These are phyloP conservation scores for Catostomus latipinnis DNA, from an alignment of 2,797 vertebrate genomes.

Conservation along the genomic window DNA sequence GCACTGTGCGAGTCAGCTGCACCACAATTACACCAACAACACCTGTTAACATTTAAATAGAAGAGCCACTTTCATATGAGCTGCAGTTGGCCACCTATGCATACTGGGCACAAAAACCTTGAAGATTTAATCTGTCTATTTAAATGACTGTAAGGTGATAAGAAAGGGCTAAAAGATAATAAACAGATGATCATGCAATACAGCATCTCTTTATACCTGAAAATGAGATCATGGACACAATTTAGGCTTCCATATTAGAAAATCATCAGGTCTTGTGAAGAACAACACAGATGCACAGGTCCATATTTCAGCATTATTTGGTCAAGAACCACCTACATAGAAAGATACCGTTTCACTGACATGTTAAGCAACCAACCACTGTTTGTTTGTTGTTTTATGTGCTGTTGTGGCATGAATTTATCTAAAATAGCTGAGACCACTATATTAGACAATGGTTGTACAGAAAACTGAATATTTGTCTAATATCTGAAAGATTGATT, in stretches of 20 bases:
- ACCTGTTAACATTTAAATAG: slow-evolving; percentile 32
- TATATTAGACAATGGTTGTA: too few relatives aligned
- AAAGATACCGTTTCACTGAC: too few relatives aligned
- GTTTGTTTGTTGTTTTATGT: too few relatives aligned
- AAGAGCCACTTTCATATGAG: not conserved
- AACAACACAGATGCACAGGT: not conserved
- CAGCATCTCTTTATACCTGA: not conserved
- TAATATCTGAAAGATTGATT: too few relatives aligned
- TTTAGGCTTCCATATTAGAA: not conserved
- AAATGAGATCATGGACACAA: slow-evolving; percentile 1
- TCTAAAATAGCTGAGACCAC: too few relatives aligned
- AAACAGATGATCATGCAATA: slow-evolving; percentile 5
- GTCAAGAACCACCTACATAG: too few relatives aligned
- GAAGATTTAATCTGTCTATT: not conserved
- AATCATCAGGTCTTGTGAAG: not conserved
- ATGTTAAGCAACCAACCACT: too few relatives aligned
- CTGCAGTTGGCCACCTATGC: slow-evolving; percentile 3
- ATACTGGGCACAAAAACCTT: slow-evolving; percentile 1
- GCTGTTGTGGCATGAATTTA: too few relatives aligned
- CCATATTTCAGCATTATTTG: too few relatives aligned
- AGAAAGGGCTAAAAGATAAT: not conserved
- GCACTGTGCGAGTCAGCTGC: not conserved
- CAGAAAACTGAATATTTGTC: too few relatives aligned
- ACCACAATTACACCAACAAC: slow-evolving; percentile 20
- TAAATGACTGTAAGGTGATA: not conserved